These are phyloP conservation scores for Carollia perspicillata DNA, from an alignment of 2,113 vertebrate genomes.

Conservation along the genomic window DNA sequence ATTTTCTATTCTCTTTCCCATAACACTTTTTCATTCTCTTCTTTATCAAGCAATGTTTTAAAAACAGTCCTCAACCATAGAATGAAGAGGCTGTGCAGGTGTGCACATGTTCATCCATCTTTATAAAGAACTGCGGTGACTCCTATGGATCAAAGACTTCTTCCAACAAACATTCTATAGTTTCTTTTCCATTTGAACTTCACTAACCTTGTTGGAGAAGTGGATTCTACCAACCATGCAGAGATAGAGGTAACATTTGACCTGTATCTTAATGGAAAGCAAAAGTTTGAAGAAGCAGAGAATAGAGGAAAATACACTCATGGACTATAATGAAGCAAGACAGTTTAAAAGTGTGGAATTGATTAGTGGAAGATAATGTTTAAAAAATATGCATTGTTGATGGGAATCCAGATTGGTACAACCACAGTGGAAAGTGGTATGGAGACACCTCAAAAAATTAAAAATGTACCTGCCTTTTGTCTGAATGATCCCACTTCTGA, in stretches of 20 bases:
- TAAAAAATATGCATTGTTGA: background rate
- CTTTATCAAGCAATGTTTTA: background rate
- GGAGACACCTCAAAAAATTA: too few relatives aligned
- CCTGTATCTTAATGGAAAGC: background rate
- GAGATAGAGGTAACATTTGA: background rate
- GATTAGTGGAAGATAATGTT: background rate
- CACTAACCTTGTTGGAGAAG: background rate
- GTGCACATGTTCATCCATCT: background rate
- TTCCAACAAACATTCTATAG: background rate
- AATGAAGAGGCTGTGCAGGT: background rate
- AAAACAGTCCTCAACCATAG: background rate
- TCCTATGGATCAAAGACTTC: background rate
- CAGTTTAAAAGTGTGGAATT: background rate
- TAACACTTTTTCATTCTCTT: background rate
- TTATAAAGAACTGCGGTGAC: background rate
- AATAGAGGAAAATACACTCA: background rate
- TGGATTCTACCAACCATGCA: background rate
- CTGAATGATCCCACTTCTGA: too few relatives aligned
- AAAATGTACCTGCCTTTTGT: too few relatives aligned
- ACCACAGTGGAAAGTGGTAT: too few relatives aligned
- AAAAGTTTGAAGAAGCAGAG: background rate
- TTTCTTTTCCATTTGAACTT: background rate
- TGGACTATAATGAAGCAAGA: background rate
- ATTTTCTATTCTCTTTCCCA: background rate
- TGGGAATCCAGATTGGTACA: too few relatives aligned